Percentiles rank a stretch among this genome's conserved stretches.
Conservation (phyloP, 2,113 vertebrate genomes). For the Nycticryphes semicollaris region DNA sequence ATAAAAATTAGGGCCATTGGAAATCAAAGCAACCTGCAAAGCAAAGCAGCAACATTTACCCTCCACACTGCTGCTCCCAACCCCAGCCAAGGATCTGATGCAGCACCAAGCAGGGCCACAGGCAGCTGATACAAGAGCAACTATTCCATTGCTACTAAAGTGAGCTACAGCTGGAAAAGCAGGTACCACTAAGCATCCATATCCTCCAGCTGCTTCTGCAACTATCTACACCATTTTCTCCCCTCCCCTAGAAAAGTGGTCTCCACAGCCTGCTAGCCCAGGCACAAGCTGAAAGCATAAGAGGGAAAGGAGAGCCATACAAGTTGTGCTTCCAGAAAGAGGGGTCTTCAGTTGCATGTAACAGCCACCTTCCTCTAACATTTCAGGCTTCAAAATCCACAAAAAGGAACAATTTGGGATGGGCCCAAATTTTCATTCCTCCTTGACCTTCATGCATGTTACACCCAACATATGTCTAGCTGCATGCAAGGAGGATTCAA, state of each 20-base stretch:
- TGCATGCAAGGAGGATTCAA: neutral
- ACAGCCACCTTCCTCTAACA: neutral
- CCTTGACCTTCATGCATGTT: neutral
- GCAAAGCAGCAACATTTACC: neutral
- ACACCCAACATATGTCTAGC: neutral
- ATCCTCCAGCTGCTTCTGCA: too few species aligned
- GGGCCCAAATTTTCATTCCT: too few species aligned
- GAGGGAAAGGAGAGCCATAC: neutral
- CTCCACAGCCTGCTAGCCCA: neutral
- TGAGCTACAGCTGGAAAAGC: neutral
- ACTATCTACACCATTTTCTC: neutral
- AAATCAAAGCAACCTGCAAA: neutral
- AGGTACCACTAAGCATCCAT: too few species aligned
- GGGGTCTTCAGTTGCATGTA: neutral
- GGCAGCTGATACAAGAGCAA: neutral
- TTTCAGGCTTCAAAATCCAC: neutral
- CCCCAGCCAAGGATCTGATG: accelerated
- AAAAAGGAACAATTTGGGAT: neutral
- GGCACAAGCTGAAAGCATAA: neutral
- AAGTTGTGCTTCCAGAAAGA: neutral
- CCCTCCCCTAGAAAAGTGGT: neutral
- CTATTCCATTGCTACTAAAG: neutral
- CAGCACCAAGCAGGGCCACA: neutral
- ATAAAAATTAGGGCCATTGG: neutral
- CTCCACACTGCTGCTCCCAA: neutral